phyloP scores from a whole-genome alignment of 2,113 vertebrate species.

The Oceanodroma tethys region DNA sequence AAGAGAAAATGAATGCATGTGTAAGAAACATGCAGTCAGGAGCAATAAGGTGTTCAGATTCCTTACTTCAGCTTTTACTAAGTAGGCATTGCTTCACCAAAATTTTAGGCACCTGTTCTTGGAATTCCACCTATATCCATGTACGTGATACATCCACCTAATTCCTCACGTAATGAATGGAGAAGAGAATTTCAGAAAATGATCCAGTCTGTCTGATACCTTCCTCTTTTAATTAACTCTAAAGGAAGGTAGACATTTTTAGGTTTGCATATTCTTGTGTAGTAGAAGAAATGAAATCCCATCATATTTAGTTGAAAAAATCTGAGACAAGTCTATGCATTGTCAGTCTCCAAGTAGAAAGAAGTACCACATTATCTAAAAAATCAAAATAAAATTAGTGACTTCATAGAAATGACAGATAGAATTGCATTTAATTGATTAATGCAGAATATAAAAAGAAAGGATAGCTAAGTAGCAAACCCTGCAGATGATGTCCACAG shows the following conservation, averaged over 20 bases:
- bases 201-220: neutral
- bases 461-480: neutral
- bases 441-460: neutral
- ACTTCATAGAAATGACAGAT: neutral
- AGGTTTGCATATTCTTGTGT: neutral
- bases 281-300: neutral
- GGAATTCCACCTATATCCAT: neutral
- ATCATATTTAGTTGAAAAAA: neutral
- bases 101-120: neutral
- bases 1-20: neutral
- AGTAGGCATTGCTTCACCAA: neutral
- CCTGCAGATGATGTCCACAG: neutral
- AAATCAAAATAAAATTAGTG: neutral
- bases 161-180: neutral
- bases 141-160: neutral
- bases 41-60: neutral
- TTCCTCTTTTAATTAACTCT: neutral
- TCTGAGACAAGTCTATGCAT: neutral
- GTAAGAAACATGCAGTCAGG: neutral
- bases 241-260: neutral
- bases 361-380: neutral
- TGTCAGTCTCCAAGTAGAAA: neutral
- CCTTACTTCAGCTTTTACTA: neutral
- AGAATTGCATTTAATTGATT: neutral
- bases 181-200: neutral